Evolutionary conservation across 2,113 vertebrate species (phyloP).

Genomic region (Pagrus major): DNA sequence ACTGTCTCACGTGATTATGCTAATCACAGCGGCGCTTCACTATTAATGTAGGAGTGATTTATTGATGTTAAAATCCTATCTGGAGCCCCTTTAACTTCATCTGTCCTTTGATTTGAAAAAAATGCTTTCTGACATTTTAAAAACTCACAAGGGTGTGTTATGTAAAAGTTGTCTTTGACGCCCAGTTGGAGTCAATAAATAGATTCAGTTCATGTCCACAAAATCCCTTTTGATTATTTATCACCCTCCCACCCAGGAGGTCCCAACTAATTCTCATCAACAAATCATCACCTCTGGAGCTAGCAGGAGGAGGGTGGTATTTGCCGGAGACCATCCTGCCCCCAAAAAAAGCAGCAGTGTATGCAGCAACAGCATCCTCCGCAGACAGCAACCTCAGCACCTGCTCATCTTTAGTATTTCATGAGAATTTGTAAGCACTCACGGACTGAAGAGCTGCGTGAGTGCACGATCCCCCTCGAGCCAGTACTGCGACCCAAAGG

Average conservation of each 20-base stretch:
- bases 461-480: constrained; percentile 28
- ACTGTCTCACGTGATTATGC: constrained; percentile 23
- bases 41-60: constrained; percentile 50
- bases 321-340: background rate
- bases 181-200: background rate
- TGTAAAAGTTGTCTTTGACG: constrained; percentile 15
- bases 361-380: constrained; percentile 19
- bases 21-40: constrained; percentile 21
- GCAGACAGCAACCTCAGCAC: constrained; percentile 24
- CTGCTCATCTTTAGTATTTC: constrained; percentile 22
- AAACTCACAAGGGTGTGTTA: constrained; percentile 9
- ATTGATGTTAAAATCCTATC: constrained; percentile 54
- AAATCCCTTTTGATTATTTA: constrained; percentile 21
- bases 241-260: background rate
- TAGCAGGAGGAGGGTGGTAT: background rate
- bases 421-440: constrained; percentile 22
- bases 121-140: constrained; percentile 33
- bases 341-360: background rate
- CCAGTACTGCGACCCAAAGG: constrained; percentile 41
- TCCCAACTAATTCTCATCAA: background rate
- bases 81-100: constrained; percentile 29
- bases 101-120: constrained; percentile 32
- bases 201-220: background rate
- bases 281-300: background rate
- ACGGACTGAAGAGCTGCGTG: constrained; percentile 23